Conservation (phyloP, 2,113 vertebrate genomes). For the Lontra canadensis region DNA sequence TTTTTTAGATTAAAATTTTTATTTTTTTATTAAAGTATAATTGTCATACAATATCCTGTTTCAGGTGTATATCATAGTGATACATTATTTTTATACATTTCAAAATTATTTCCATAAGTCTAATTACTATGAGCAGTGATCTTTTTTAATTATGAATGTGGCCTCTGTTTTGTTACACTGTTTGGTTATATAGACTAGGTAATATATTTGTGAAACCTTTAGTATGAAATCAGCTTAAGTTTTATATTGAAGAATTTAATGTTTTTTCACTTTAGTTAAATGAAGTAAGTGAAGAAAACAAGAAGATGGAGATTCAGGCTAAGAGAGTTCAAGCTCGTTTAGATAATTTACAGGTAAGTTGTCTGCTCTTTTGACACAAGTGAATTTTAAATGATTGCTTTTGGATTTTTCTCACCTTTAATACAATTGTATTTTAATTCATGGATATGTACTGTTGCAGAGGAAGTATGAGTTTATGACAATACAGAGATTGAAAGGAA, state of each 20-base stretch:
- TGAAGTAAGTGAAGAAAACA: conserved; percentile 89
- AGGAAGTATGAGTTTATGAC: conserved; percentile 87
- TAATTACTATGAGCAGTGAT: neutral
- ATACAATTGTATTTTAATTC: conserved; percentile 39
- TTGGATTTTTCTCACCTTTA: conserved; percentile 4
- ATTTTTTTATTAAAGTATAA: neutral
- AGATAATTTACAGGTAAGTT: conserved; percentile 92
- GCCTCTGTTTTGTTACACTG: neutral
- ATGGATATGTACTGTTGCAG: conserved; percentile 80
- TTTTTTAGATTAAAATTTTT: neutral
- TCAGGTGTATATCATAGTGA: neutral
- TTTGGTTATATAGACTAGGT: neutral
- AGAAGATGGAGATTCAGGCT: conserved; percentile 87
- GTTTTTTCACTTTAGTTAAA: conserved; percentile 84
- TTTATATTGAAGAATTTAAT: conserved; percentile 42
- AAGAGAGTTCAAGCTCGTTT: conserved; percentile 90
- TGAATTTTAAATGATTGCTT: conserved; percentile 38
- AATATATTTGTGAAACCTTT: neutral
- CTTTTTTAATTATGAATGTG: neutral
- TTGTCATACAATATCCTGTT: neutral
- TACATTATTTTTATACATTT: neutral
- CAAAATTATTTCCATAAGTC: neutral
- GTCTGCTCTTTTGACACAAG: neutral
- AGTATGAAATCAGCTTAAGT: neutral
- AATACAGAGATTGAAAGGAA: conserved; percentile 81